A percentile compares a stretch with the other conserved stretches of the same genome.
Evolutionary conservation across 2,888 invertebrate genomes (phyloP).

Genomic region (Polylopha cassiicola): DNA sequence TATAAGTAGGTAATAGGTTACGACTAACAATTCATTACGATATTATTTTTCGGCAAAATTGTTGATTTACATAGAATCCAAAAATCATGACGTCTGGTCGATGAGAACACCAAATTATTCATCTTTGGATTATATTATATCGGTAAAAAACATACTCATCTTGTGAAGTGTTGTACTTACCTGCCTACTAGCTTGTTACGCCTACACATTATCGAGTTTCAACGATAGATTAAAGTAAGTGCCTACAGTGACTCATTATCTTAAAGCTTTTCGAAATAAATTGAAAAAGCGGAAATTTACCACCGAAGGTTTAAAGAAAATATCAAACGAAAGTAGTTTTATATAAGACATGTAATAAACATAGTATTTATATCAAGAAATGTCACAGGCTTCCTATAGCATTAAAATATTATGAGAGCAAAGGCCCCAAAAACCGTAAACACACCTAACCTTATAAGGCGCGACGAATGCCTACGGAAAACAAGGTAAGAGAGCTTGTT

Average conservation of each 20-base stretch:
- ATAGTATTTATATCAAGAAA: constrained; percentile 14
- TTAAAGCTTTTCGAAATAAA: background rate
- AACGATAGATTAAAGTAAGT: constrained; percentile 8
- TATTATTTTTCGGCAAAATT: too few relatives aligned
- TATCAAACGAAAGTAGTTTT: background rate
- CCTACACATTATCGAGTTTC: constrained; percentile 13
- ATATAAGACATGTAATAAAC: constrained; percentile 6
- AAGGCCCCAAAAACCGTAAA: constrained; percentile 19
- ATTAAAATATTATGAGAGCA: constrained; percentile 15
- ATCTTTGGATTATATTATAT: too few relatives aligned
- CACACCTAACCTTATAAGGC: constrained; percentile 38
- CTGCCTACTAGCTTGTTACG: background rate
- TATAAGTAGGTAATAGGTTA: too few relatives aligned
- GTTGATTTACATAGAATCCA: too few relatives aligned
- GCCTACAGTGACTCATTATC: constrained; percentile 7
- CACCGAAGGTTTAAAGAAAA: too few relatives aligned
- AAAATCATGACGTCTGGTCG: too few relatives aligned
- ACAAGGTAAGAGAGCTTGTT: constrained; percentile 35
- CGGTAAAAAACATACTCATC: too few relatives aligned
- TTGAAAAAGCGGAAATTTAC: too few relatives aligned
- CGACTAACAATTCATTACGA: too few relatives aligned
- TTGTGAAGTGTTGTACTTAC: too few relatives aligned
- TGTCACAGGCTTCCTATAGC: constrained; percentile 23
- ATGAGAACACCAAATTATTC: too few relatives aligned
- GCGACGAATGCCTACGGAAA: constrained; percentile 21